Conservation (phyloP, 2,888 invertebrate species). For the Lasiommata megera region DNA sequence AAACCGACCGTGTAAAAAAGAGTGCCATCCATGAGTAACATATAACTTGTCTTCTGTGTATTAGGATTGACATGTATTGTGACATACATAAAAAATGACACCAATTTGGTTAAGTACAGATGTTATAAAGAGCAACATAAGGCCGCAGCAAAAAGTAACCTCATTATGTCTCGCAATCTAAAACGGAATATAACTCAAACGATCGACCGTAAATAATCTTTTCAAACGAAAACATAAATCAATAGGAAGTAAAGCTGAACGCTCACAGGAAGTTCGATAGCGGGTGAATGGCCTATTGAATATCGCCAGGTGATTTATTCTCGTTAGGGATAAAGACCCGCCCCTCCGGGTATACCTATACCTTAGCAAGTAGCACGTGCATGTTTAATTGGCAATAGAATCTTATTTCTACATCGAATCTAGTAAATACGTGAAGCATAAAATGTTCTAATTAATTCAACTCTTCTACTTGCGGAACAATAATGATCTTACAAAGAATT, state of each 20-base stretch:
- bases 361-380: constrained; percentile 19
- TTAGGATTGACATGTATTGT: too few species aligned
- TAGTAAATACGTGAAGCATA: too few species aligned
- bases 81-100: too few species aligned
- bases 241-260: constrained; percentile 25
- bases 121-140: not conserved
- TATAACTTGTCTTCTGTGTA: too few species aligned
- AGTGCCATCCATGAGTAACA: too few species aligned
- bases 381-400: constrained; percentile 13
- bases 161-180: constrained; percentile 16
- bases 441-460: too few species aligned
- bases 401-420: not conserved
- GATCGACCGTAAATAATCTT: constrained; percentile 10
- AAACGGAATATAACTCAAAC: constrained; percentile 1
- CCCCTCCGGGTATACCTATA: constrained; percentile 19
- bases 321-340: constrained; percentile 40
- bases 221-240: constrained; percentile 31
- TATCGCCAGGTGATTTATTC: constrained; percentile 61
- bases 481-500: too few species aligned
- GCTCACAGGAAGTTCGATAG: constrained; percentile 43
- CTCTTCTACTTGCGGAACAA: too few species aligned
- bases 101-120: too few species aligned
- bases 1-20: too few species aligned
- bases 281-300: constrained; percentile 61
- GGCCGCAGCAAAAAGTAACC: constrained; percentile 7